Evolutionary conservation across 2,113 vertebrate genomes (phyloP).

Genomic region (Nicator chloris): DNA sequence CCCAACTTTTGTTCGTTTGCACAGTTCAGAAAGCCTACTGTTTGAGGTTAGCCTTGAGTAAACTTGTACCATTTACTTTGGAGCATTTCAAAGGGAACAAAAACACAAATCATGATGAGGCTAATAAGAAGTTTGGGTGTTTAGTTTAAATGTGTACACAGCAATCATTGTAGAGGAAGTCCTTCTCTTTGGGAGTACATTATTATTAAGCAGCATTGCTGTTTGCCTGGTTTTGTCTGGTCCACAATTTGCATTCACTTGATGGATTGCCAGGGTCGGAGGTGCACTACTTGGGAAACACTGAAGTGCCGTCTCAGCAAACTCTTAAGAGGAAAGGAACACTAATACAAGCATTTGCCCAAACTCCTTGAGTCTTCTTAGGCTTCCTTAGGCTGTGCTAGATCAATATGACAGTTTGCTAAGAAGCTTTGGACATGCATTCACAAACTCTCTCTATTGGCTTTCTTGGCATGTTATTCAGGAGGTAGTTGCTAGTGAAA

Average conservation of each 20-base stretch:
- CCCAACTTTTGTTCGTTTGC: slow-evolving; percentile 21
- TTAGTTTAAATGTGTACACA: slow-evolving; percentile 78
- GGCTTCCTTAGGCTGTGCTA: slow-evolving; percentile 60
- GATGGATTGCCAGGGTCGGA: slow-evolving; percentile 83
- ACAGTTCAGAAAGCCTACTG: slow-evolving; percentile 63
- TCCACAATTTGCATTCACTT: slow-evolving; percentile 78
- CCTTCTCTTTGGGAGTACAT: slow-evolving; percentile 70
- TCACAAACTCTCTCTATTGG: slow-evolving; percentile 65
- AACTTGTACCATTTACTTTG: slow-evolving; percentile 73
- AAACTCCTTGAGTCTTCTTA: slow-evolving; percentile 74
- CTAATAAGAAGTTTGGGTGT: slow-evolving; percentile 73
- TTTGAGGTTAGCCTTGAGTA: slow-evolving; percentile 75
- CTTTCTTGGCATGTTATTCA: slow-evolving; percentile 30
- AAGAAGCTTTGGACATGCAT: slow-evolving; percentile 65
- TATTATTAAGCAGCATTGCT: slow-evolving; percentile 75
- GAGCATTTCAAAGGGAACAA: slow-evolving; percentile 73
- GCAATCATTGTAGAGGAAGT: slow-evolving; percentile 72
- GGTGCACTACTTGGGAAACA: slow-evolving; percentile 79
- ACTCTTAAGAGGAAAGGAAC: slow-evolving; percentile 76
- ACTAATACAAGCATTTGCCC: slow-evolving; percentile 73
- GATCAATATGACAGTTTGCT: slow-evolving; percentile 80
- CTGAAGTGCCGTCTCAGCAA: slow-evolving; percentile 80
- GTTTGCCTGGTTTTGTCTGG: slow-evolving; percentile 85
- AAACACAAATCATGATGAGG: slow-evolving; percentile 69
- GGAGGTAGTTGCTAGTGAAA: slow-evolving; percentile 51